phyloP scores from a whole-genome alignment of 1,140 invertebrate species.

The Trypoxylus dichotomus region DNA sequence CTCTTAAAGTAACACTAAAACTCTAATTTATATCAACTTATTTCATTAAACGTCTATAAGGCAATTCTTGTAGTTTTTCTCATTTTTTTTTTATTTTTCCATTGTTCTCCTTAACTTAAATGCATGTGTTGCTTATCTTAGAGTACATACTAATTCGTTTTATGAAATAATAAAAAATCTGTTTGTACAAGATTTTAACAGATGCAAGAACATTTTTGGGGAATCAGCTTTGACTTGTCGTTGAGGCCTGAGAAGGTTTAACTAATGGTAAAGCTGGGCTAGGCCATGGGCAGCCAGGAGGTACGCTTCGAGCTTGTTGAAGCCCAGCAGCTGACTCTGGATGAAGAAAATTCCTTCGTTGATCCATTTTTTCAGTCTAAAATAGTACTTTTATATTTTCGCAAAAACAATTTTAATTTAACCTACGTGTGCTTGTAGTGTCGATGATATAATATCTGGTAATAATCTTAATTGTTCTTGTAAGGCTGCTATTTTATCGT shows the following conservation, averaged over 20 bases:
- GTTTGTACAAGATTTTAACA: conserved; percentile 21
- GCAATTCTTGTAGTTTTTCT: conserved; percentile 23
- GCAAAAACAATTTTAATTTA: not conserved
- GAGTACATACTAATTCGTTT: conserved; percentile 7
- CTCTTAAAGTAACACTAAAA: conserved; percentile 1
- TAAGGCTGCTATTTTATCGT: conserved; percentile 81
- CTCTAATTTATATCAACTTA: not conserved
- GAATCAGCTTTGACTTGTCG: conserved; percentile 46
- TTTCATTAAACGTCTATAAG: conserved; percentile 27
- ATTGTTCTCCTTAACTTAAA: conserved; percentile 3
- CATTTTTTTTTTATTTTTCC: not conserved
- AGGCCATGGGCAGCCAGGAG: conserved; percentile 51
- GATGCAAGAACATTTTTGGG: not conserved
- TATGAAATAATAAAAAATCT: conserved; percentile 27
- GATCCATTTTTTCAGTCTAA: conserved; percentile 65
- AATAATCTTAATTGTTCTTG: conserved; percentile 78
- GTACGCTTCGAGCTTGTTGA: conserved; percentile 53
- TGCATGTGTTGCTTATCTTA: conserved; percentile 2
- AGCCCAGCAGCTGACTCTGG: conserved; percentile 73
- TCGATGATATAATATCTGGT: conserved; percentile 74
- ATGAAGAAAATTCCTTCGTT: conserved; percentile 80
- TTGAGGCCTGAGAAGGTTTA: conserved; percentile 53
- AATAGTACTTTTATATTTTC: conserved; percentile 27
- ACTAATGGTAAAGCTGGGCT: conserved; percentile 49
- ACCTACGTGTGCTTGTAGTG: conserved; percentile 51